Conservation (phyloP, 2,113 vertebrate species). For the Lamprotornis superbus region DNA sequence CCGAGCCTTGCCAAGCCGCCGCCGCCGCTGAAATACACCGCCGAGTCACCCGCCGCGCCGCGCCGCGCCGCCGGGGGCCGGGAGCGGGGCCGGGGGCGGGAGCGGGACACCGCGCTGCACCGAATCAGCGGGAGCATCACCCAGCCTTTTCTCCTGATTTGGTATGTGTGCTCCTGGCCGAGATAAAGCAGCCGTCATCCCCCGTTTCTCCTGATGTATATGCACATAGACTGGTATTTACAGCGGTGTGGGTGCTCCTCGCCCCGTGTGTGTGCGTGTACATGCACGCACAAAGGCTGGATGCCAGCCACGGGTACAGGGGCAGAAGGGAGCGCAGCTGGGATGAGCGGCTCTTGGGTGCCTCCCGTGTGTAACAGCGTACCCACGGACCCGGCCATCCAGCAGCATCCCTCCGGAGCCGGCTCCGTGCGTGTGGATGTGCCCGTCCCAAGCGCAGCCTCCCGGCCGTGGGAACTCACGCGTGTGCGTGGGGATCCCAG, state of each 20-base stretch:
- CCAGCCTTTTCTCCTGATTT: slow-evolving; percentile 19
- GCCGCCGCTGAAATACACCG: slow-evolving; percentile 41
- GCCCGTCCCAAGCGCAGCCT: background rate
- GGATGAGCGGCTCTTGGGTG: background rate
- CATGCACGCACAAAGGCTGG: background rate
- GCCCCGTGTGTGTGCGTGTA: background rate
- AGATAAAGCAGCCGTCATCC: background rate
- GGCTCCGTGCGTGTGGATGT: background rate
- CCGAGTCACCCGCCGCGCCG: slow-evolving; percentile 45
- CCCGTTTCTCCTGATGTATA: background rate
- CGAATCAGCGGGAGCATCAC: slow-evolving; percentile 43
- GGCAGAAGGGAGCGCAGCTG: background rate
- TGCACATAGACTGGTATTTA: background rate
- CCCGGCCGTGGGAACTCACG: background rate
- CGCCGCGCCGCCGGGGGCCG: slow-evolving; percentile 24
- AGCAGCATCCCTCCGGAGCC: background rate
- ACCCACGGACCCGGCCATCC: background rate
- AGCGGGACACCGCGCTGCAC: background rate
- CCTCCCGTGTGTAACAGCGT: background rate
- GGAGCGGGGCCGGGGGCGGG: slow-evolving; percentile 40
- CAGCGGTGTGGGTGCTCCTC: background rate
- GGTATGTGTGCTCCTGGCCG: background rate
- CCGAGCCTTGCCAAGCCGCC: slow-evolving; percentile 73
- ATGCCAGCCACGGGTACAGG: background rate
- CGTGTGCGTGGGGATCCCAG: background rate